phyloP scores from a whole-genome alignment of 2,113 vertebrate genomes.

The Mormyrus iriodes region DNA sequence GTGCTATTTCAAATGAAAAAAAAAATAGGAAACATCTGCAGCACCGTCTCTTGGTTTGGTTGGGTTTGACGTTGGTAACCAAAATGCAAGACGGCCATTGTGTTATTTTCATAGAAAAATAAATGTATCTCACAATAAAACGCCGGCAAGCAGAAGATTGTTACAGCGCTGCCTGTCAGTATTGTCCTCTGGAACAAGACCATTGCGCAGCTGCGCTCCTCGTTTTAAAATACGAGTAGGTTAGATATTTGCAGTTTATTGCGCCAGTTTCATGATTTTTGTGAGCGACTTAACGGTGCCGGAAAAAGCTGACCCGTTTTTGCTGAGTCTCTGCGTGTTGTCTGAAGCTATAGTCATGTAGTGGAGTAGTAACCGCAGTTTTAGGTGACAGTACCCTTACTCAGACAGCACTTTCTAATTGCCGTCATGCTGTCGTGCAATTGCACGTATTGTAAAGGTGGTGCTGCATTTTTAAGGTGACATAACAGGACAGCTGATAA shows the following conservation, averaged over 20 bases:
- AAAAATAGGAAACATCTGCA: background rate
- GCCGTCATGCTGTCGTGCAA: background rate
- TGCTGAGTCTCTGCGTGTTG: background rate
- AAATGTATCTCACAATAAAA: background rate
- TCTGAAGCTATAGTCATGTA: background rate
- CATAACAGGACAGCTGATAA: background rate
- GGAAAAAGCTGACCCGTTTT: background rate
- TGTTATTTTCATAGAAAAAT: background rate
- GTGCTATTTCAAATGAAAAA: background rate
- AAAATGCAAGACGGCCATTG: no score
- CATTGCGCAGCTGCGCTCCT: background rate
- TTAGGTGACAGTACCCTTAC: background rate
- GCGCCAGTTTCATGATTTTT: background rate
- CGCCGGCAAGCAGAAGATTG: background rate
- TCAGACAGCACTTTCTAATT: background rate
- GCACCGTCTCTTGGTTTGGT: background rate
- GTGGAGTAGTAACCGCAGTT: background rate
- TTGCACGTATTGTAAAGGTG: background rate
- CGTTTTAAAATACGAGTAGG: background rate
- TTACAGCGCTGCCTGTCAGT: background rate
- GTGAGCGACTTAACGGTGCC: background rate
- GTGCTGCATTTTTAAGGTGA: background rate
- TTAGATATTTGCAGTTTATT: background rate
- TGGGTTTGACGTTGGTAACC: background rate
- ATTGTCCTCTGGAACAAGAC: background rate